Base-by-base conservation (phyloP, 53 echinoderm and acorn worm genomes). In the Echinarachnius parma region DNA sequence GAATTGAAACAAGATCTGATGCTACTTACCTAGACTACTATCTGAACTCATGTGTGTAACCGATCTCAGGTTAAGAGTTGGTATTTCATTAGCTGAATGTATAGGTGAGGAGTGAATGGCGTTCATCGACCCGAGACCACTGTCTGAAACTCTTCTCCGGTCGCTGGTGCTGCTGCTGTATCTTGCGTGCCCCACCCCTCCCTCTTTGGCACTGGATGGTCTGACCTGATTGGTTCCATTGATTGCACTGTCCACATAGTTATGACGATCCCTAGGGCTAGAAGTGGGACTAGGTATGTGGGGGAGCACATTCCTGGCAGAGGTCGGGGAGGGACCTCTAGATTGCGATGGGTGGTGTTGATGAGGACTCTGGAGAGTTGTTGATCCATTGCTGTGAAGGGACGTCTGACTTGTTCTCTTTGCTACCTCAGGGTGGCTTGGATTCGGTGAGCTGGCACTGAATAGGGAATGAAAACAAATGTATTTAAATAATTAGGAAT, bases 281-380 rank as follows among this genome's bases (percentile, higher is more conserved):
- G 62, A 2, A 34, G 84, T 78, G 58, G 89, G 89, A 56, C 85
- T 85, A 23, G 59, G 60, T 30, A 90, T 90, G 29, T 86, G 90
- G 52, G 90, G 86, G 34, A 85, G 78, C 27, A 54, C 49, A 46
- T 19, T 48, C 16, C 61, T 64, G 31, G 29, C 39, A n/a, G 58
- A 31, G 15, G 72, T 42, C 19, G 77, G 48, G 15, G 72, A 50
- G 26, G 77, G 48, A 72, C 74, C 42, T 19, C 56, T 72, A 27
- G 74, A 72, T 11, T 53, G 54, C 2, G 66, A 29, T 29, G n/a
- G n/a, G n/a, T n/a, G n/a, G n/a, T 66, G 45, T 15, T 66, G 64
- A 30, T 21, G 34, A 34, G 52, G 2, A 20, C 2, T 30, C 0
- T 31, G 68, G 9, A 68, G 21, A 19, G 21, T 8, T 7, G 74